Conservation (phyloP, 2,888 invertebrate genomes). For the Drosophila lutescens region DNA sequence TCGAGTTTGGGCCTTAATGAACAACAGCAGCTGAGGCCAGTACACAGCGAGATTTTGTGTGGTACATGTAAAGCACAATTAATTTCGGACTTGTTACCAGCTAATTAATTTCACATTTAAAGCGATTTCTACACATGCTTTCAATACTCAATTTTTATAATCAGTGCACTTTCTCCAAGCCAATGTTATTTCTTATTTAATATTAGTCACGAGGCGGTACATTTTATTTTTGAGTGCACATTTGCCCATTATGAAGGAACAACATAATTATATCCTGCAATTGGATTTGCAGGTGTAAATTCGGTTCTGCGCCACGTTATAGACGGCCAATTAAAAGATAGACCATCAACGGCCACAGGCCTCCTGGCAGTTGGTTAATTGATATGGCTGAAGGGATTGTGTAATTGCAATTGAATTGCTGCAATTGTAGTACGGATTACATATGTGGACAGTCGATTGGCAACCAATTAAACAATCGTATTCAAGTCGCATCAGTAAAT, state of each 20-base stretch:
- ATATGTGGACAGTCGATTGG: conserved; percentile 35
- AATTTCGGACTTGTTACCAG: not conserved
- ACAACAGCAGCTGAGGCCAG: conserved; percentile 16
- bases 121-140: no score
- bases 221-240: not conserved
- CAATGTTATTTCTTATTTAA: not conserved
- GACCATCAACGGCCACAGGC: conserved; percentile 29
- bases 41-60: not conserved
- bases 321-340: conserved; percentile 50
- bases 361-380: conserved; percentile 30
- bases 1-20: conserved; percentile 32
- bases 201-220: not conserved
- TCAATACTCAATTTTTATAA: no score
- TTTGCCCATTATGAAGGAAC: conserved; percentile 16
- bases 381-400: conserved; percentile 18
- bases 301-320: conserved; percentile 13
- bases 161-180: not conserved
- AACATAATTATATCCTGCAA: conserved; percentile 13
- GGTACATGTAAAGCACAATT: not conserved
- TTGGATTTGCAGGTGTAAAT: conserved; percentile 39
- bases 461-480: conserved; percentile 36
- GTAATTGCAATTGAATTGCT: conserved; percentile 41
- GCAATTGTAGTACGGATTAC: conserved; percentile 20
- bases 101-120: no score
- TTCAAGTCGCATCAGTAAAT: conserved; percentile 7